Base-by-base conservation (phyloP, 2,797 vertebrate genomes). In the Botia almorhae region DNA sequence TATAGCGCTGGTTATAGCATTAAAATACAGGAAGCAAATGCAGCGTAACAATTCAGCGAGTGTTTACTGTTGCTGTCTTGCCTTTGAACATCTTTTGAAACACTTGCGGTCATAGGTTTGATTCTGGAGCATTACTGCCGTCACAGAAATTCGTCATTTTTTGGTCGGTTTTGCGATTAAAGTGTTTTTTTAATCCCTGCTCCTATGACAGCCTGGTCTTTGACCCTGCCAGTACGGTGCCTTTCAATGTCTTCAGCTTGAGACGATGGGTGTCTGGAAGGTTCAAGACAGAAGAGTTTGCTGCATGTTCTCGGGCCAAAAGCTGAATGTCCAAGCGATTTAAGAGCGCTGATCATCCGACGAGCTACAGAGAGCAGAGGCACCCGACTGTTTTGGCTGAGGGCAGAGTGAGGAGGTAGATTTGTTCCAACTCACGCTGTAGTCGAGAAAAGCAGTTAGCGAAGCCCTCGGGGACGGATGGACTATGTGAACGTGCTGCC, bases 361-460 rank as follows among this genome's bases (percentile, higher is more conserved):
- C 53, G 29, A 84, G 74, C 56, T 39, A 53, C 56, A 63, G 76
- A 60, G 73, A 71, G 64, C 23, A 2, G 58, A 81, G 61, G 10
- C 73, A 55, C 74, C 74, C 73, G 46, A 76, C 73, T 69, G 80
- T 78, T 63, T 75, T 33, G 74, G 69, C 73, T 74, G 67, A 53
- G 76, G 81, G 82, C 74, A 82, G 50, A 82, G 70, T 60, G 64
- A 76, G 48, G 79, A 83, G 81, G 77, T 81, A 83, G 76, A 81
- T 81, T 83, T 81, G 76, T 86, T 81, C 71, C 81, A 84, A 76
- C 74, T 81, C 51, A 43, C 65, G 67, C 75, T 64, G 81, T 33
- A 64, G 70, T 76, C 58, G 53, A 63, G 74, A 78, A 69, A 75
- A 80, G 70, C 78, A 80, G 69, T 72, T 73, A 80, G 78, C 7